A percentile compares a stretch with the other conserved stretches of the same genome.
Evolutionary conservation across 2,797 vertebrate species (phyloP).

Genomic region (Halcyon smyrnensis): DNA sequence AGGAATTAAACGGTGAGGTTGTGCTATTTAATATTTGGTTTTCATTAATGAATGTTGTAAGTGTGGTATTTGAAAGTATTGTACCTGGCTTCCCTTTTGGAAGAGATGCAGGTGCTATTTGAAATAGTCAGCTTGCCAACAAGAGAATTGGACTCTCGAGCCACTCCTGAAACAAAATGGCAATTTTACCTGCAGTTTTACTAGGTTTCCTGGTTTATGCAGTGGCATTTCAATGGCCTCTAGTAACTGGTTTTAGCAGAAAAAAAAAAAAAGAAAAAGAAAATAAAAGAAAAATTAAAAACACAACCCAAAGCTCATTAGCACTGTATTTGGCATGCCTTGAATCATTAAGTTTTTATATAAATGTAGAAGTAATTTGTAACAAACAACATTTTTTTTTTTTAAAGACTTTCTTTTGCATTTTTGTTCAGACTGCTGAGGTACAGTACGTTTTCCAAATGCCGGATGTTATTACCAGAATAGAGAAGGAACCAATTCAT

Average conservation of each 20-base stretch:
- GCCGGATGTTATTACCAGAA: background rate
- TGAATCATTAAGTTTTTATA: conserved; percentile 57
- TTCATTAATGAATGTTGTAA: background rate
- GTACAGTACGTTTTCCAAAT: background rate
- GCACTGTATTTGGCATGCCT: conserved; percentile 44
- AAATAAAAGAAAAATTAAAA: conserved; percentile 45
- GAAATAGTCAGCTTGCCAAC: background rate
- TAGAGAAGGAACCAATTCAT: background rate
- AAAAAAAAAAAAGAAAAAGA: conserved; percentile 1
- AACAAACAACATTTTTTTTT: conserved; percentile 26
- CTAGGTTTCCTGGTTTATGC: conserved; percentile 62
- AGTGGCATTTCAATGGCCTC: conserved; percentile 40
- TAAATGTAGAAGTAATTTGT: conserved; percentile 62
- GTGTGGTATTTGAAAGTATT: background rate
- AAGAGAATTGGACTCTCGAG: conserved; percentile 38
- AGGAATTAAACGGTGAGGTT: conserved; percentile 16
- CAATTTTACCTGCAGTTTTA: conserved; percentile 68
- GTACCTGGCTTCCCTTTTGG: conserved; percentile 24
- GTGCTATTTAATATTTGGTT: background rate
- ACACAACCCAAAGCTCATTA: conserved; percentile 54
- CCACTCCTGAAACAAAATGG: conserved; percentile 43
- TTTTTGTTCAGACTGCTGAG: background rate
- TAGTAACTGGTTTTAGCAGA: conserved; percentile 57
- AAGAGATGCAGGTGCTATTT: background rate
- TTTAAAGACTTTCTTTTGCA: background rate